phyloP scores from a whole-genome alignment of 2,797 vertebrate species.

The Mus minutoides region DNA sequence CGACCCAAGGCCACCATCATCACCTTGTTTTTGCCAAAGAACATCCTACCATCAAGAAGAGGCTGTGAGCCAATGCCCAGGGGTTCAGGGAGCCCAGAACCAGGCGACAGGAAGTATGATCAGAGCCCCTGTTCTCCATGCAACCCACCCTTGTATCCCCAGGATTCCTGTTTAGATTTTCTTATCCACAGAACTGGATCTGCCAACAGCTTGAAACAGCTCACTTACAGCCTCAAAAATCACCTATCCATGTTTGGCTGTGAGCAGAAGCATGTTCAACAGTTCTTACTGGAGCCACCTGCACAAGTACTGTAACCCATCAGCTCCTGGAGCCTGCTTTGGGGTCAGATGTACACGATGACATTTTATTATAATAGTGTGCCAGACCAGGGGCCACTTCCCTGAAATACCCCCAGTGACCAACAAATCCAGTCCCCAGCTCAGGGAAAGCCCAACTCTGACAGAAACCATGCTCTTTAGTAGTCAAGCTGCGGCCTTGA shows the following conservation, averaged over 20 bases:
- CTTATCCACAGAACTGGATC: neutral
- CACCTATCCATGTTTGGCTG: neutral
- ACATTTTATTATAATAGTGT: neutral
- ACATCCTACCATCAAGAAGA: conserved; percentile 89
- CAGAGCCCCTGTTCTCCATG: neutral
- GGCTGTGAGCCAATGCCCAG: neutral
- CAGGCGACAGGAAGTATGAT: neutral
- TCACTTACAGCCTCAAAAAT: accelerated
- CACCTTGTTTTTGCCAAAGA: conserved; percentile 99
- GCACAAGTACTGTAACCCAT: neutral
- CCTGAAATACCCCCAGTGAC: neutral
- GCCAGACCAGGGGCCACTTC: neutral
- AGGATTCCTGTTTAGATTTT: neutral
- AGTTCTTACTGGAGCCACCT: neutral
- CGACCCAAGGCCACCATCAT: conserved; percentile 96
- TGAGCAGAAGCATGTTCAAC: too few relatives aligned
- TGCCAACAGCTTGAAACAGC: neutral
- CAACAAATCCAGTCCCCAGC: neutral
- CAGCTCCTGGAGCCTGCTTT: neutral
- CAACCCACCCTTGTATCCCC: neutral
- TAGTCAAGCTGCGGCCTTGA: neutral
- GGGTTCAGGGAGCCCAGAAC: too few relatives aligned
- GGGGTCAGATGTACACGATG: neutral
- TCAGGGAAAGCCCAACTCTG: neutral
- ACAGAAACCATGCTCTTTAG: neutral